Base-by-base conservation (phyloP, 2,888 invertebrate genomes). In the Nemapogon koenigi region DNA sequence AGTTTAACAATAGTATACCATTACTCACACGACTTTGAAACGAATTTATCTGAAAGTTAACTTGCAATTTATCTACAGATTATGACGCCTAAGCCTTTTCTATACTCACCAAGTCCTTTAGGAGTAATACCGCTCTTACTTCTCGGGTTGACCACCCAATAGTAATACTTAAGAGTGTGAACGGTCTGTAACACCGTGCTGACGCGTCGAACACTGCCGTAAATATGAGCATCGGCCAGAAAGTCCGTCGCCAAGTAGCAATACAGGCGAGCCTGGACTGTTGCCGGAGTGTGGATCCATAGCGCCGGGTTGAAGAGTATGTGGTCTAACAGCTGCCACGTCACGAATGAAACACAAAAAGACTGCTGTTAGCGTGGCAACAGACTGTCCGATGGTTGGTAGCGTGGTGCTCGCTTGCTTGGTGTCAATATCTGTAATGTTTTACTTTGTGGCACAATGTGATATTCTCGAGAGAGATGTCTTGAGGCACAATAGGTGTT, bases 211-310 rank as follows among this genome's bases (percentile, higher is more conserved):
- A 97, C 97, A 68, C 95, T 96, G 55, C 93, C 95, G 78, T 97
- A 97, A 57, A 97, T 96, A 71, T 97, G 96, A 2, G 96, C 94
- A 69, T 98, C 97, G 43, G 93, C 93, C 42, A 99, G 83, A 81
- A 99, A 99, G 72, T 99, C 98, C n/a, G 96, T 96, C 29, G 98
- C 96, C 73, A 99, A 81, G 79, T 98, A 99, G 58, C 94, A 94
- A 82, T 99, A 99, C 35, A 99, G 85, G 48, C 91, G 84, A 31
- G 94, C 92, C 70, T 97, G 97, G 6, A 98, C 98, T 47, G 92
- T 89, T 19, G 97, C 93, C 36, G 96, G 93, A 8, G 98, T 95
- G 78, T 98, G 94, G 58, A 99, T 97, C 99, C 99, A 99, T 45
- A 99, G 83, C 18, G 96, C 94, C 6, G 99, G 98, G 84, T 99